Base-by-base conservation (phyloP, 1,140 invertebrate genomes). In the Araneus ventricosus region DNA sequence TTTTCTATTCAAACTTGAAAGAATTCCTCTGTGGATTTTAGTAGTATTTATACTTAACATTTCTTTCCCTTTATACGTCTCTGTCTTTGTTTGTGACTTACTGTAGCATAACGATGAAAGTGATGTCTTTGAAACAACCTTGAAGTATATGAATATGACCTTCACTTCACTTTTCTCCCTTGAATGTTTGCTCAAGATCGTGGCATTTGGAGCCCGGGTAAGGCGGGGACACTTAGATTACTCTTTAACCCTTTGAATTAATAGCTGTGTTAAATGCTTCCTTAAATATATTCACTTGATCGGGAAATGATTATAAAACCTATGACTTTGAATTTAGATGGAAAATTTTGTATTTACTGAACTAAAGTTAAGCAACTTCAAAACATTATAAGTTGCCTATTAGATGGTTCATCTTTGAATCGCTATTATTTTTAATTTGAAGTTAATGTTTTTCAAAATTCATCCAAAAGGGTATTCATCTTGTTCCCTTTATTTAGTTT, bases 101-200 rank as follows among this genome's bases (percentile, higher is more conserved):
- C 91, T 93, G 87, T 93, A 93, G 92, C 92, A 93, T 88, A 57
- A 88, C 30, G 87, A 87, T 84, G 70, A 93, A 89, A 89, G 70
- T 39, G 24, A 80, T n/a, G 37, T 70, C 70, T 89, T 93, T 89
- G 85, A 41, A 52, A 93, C 41, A 30, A 93, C 87, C 86, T 93
- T 93, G 92, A 88, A 70, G 92, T 93, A 93, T 93, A 82, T 93
- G 92, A 99, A 99, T 97, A 98, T 98, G 96, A 98, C 97, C 96
- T 99, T 99, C 97, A 99, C 99, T 95, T 97, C 98, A 96, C 97
- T 99, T 97, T 99, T 99, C 97, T 98, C 98, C 96, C 97, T 99
- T 97, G 99, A 99, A 97, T 99, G 98, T 96, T 97, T 98, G 96
- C 97, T 99, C 96, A 99, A 99, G 97, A 99, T 99, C 96, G 97